Conservation (phyloP, 2,888 invertebrate species). For the Blomia tropicalis region DNA sequence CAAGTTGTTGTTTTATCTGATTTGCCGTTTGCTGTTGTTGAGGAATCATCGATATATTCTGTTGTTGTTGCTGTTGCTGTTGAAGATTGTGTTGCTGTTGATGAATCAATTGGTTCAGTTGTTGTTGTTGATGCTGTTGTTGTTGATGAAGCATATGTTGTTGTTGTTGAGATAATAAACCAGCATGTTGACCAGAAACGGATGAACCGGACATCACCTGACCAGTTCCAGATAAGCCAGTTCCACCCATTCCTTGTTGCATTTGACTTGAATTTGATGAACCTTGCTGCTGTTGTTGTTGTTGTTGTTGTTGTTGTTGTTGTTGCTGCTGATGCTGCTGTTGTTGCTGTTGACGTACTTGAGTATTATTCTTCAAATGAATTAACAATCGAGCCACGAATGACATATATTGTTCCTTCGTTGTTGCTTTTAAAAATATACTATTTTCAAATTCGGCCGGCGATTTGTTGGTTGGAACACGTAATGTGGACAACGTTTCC, state of each 20-base stretch:
- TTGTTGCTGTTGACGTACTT: constrained; percentile 2
- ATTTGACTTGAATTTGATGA: neutral
- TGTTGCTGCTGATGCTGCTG: constrained; percentile 10
- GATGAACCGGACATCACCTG: no score
- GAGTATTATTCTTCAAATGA: constrained; percentile 1
- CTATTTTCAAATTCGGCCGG: neutral
- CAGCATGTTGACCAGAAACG: no score
- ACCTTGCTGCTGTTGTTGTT: constrained; percentile 2
- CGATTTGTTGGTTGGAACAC: constrained; percentile 1
- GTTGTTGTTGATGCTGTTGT: constrained; percentile 9
- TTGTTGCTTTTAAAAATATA: neutral
- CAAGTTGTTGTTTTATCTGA: neutral
- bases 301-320: constrained; percentile 6
- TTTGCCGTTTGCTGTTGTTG: neutral
- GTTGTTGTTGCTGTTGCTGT: constrained; percentile 7
- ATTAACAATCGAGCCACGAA: neutral
- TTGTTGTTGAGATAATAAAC: no score
- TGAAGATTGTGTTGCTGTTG: constrained; percentile 1
- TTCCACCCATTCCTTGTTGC: no score
- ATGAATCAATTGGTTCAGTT: neutral
- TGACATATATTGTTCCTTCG: neutral
- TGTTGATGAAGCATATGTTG: neutral
- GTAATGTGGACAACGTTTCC: neutral
- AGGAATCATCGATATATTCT: neutral
- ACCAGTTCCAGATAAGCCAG: no score